These are phyloP conservation scores for Ochlodes sylvanus DNA, from an alignment of 2,888 invertebrate species.

Conservation along the genomic window DNA sequence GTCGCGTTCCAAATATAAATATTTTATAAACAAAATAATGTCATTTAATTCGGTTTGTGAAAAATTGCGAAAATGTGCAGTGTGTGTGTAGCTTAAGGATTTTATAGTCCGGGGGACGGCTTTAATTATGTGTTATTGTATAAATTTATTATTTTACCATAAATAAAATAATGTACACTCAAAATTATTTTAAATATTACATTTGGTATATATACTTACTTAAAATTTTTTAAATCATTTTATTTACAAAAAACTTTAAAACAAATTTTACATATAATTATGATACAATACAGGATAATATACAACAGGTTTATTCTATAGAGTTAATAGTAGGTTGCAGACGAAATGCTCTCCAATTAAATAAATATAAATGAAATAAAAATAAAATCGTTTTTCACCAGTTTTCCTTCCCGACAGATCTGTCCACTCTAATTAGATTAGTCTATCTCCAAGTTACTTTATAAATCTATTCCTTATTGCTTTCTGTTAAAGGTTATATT, in stretches of 20 bases:
- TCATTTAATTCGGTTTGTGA: slow-evolving; percentile 4
- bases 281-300: neutral
- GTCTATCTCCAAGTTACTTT: slow-evolving; percentile 14
- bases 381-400: slow-evolving; percentile 19
- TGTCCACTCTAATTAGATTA: slow-evolving; percentile 29
- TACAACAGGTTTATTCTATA: slow-evolving; percentile 1
- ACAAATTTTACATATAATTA: neutral
- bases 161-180: neutral
- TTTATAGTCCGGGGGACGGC: neutral
- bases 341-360: neutral
- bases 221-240: too few species aligned
- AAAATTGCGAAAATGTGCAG: neutral
- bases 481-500: slow-evolving; percentile 21
- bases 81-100: slow-evolving; percentile 16
- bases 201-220: too few species aligned
- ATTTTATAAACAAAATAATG: slow-evolving; percentile 29
- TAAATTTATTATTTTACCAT: neutral
- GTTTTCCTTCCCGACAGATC: slow-evolving; percentile 19
- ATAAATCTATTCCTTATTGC: slow-evolving; percentile 16
- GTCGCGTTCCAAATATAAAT: slow-evolving; percentile 51
- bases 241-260: neutral
- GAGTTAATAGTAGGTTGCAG: neutral
- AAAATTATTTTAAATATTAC: too few species aligned
- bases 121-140: neutral
- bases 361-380: slow-evolving; percentile 7